These are phyloP conservation scores for Dasysyrphus tricinctus DNA, from an alignment of 2,888 invertebrate genomes.

Conservation along the genomic window DNA sequence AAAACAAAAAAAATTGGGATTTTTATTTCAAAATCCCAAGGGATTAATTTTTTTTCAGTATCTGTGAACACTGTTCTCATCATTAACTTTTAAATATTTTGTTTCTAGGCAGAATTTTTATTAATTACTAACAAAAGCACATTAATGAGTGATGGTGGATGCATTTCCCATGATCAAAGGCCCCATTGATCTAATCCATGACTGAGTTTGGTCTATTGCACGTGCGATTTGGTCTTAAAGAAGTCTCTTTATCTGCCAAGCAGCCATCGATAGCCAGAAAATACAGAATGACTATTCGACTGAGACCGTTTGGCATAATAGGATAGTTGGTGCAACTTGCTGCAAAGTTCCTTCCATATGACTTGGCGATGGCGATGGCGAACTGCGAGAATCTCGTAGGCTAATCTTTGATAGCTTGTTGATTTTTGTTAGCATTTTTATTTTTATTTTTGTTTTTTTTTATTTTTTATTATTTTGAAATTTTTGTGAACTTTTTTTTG, in stretches of 20 bases:
- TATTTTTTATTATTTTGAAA: conserved; percentile 43
- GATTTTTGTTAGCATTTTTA: conserved; percentile 59
- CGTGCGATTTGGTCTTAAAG: conserved; percentile 57
- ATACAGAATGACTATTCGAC: conserved; percentile 63
- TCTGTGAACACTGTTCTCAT: too few relatives aligned
- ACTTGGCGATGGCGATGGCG: conserved; percentile 38
- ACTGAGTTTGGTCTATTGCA: conserved; percentile 43
- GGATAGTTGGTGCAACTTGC: conserved; percentile 24
- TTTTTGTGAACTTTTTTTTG: conserved; percentile 50
- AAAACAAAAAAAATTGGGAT: too few relatives aligned
- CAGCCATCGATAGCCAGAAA: conserved; percentile 59
- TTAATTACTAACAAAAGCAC: too few relatives aligned
- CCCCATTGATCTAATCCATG: not conserved
- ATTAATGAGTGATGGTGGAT: too few relatives aligned
- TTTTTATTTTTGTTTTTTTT: not conserved
- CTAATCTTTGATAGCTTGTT: conserved; percentile 74
- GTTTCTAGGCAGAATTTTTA: too few relatives aligned
- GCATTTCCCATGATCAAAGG: not conserved
- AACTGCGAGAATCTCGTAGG: conserved; percentile 56
- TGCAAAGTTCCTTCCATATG: conserved; percentile 51
- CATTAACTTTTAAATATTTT: too few relatives aligned
- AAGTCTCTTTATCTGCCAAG: conserved; percentile 64
- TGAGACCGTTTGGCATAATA: conserved; percentile 71
- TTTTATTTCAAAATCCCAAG: too few relatives aligned
- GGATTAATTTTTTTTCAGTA: too few relatives aligned